Evolutionary conservation across 2,797 vertebrate species (phyloP), one percentile per base, ranked within the genome.

Genomic region (Cebuella pygmaea): DNA sequence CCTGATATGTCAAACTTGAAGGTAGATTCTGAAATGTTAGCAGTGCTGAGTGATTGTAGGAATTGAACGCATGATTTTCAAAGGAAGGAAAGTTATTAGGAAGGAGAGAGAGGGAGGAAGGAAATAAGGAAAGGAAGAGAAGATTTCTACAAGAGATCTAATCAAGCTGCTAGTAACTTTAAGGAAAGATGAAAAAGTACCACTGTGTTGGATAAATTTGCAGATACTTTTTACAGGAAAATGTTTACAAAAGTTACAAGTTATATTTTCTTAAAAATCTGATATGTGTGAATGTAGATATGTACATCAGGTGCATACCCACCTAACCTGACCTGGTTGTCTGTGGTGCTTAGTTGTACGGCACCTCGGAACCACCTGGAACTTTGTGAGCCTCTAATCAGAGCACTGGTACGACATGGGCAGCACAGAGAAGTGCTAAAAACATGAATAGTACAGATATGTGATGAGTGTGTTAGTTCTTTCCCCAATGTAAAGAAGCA

Each of bases 21-120:
- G 48, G 44, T 52, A n/a, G 44, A 95, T n/a, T 64, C 50, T 72
- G 55, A 87, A 90, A 88, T 87, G n/a, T 93, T 52, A 91, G 44
- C 64, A 84, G 5, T 57, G 39, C 14, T 57, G 7, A 46, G 46
- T 46, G 55, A 52, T 39, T 74, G 0, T 83, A 83, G 46, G 17
- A 52, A 90, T 64, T 79, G 19, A 75, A 0, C 64, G 52, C 24
- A 36, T 84, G 27, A 24, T 59, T 94, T 61, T 81, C n/a, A 90
- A 94, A 41, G 44, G 41, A 46, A 24, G 50, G 17, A 90, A 89
- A 20, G 14, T 80, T 12, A 41, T 15, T 48, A 27, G 10, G 11
- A 74, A 74, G 26, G 24, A 57, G 27, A 41, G 14, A n/a, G 13
- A 41, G 5, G 5, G 6, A 39, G 36, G 5, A 22, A 33, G 10